These are phyloP conservation scores for Tipula vernalis DNA, from an alignment of 2,888 invertebrate species.

Conservation along the genomic window DNA sequence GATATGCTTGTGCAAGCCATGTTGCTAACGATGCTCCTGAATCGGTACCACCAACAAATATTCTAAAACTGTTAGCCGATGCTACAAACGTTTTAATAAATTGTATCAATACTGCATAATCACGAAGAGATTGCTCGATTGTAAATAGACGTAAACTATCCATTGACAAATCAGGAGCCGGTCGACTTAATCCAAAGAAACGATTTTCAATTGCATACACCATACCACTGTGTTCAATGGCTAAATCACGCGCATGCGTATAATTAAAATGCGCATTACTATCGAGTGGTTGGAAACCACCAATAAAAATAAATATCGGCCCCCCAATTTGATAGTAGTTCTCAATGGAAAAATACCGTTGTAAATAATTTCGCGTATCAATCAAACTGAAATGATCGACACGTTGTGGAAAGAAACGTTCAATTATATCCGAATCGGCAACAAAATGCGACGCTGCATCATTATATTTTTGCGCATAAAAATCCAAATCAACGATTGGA, in stretches of 20 bases:
- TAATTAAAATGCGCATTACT: not conserved
- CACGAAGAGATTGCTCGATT: not conserved
- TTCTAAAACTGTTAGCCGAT: not conserved
- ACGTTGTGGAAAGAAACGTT: not conserved
- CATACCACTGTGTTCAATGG: not conserved
- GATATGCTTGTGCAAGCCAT: not conserved
- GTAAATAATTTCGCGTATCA: not conserved
- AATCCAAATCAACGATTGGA: not conserved
- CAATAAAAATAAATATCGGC: not conserved
- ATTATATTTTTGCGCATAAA: not conserved
- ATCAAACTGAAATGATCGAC: not conserved
- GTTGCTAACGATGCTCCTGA: not conserved
- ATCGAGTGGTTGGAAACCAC: not conserved
- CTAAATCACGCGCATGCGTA: not conserved
- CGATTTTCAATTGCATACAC: slow-evolving; percentile 5
- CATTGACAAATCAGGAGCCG: not conserved
- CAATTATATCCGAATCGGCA: not conserved
- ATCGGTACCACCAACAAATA: not conserved
- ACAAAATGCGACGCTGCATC: not conserved
- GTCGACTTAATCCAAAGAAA: not conserved
- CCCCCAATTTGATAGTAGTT: not conserved
- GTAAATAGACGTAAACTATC: not conserved
- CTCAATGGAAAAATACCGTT: not conserved
- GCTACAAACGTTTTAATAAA: not conserved
- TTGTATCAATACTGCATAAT: not conserved